Evolutionary conservation across 2,888 invertebrate genomes (phyloP).

Genomic region (Formica aserva): DNA sequence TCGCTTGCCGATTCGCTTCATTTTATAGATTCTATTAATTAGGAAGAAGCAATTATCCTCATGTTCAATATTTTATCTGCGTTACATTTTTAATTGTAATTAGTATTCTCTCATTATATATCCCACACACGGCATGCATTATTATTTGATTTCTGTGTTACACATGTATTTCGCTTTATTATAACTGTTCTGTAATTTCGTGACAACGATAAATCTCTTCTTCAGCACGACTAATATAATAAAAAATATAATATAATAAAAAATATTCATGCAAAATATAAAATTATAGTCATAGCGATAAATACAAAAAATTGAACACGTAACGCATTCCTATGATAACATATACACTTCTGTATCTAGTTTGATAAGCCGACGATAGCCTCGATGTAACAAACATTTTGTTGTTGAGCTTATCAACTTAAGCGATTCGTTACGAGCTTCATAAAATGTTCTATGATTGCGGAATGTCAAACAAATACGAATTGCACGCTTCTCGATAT

Average conservation of each 20-base stretch:
- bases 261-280: neutral
- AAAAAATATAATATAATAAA: too few species aligned
- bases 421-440: neutral
- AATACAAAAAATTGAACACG: neutral
- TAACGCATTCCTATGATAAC: slow-evolving; percentile 5
- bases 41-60: slow-evolving; percentile 19
- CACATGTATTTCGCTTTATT: neutral
- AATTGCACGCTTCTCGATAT: slow-evolving; percentile 12
- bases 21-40: neutral
- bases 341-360: neutral
- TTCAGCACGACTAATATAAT: neutral
- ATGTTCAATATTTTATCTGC: neutral
- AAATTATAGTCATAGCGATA: neutral
- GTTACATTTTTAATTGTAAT: neutral
- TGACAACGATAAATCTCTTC: neutral
- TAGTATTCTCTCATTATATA: neutral
- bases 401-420: slow-evolving; percentile 30
- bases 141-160: slow-evolving; percentile 4
- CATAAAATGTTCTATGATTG: neutral
- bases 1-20: neutral
- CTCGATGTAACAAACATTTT: slow-evolving; percentile 10
- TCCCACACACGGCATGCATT: neutral
- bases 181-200: neutral
- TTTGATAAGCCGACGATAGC: slow-evolving; percentile 36
- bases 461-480: neutral